A percentile compares a stretch with the other conserved stretches of the same genome.
Evolutionary conservation across 2,797 vertebrate genomes (phyloP).

Genomic region (Hemitrygon akajei): DNA sequence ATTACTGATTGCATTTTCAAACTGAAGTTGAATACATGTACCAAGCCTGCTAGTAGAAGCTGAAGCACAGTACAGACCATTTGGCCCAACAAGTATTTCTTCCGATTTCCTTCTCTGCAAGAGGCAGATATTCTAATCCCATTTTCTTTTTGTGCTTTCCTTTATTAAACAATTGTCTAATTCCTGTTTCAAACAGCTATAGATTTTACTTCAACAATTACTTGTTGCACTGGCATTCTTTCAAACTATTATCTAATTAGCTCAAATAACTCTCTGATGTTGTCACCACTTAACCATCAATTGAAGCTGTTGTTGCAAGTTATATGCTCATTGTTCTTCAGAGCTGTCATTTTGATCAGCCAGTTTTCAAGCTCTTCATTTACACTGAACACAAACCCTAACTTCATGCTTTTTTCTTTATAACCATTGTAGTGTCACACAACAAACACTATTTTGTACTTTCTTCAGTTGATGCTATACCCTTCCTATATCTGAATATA

Average conservation of each 20-base stretch:
- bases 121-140: not conserved
- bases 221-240: not conserved
- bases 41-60: not conserved
- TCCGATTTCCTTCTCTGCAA: not conserved
- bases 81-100: not conserved
- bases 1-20: not conserved
- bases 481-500: not conserved
- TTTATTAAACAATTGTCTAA: not conserved
- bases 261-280: not conserved
- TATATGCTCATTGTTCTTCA: not conserved
- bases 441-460: not conserved
- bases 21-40: not conserved
- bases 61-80: not conserved
- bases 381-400: not conserved
- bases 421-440: not conserved
- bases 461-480: not conserved
- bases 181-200: not conserved
- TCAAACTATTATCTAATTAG: not conserved
- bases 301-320: not conserved
- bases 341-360: not conserved
- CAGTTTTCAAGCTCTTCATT: not conserved
- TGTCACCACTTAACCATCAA: not conserved
- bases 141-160: not conserved
- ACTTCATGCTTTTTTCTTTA: not conserved
- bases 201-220: not conserved